Conservation (phyloP, 2,888 invertebrate genomes). For the Artemia sp. region DNA sequence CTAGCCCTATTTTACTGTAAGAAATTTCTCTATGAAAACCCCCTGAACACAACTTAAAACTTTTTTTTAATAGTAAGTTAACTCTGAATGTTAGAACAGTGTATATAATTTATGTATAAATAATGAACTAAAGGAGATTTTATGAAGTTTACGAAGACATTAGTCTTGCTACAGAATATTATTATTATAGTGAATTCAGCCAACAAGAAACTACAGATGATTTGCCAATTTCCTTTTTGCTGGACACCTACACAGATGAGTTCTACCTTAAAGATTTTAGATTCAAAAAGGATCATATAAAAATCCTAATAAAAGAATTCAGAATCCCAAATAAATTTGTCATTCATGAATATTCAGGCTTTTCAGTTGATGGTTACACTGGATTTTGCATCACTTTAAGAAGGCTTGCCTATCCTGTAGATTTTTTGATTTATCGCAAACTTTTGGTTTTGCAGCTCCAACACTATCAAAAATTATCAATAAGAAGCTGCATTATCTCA, state of each 20-base stretch:
- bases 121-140: neutral
- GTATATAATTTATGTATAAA: neutral
- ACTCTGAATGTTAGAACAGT: too few species aligned
- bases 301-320: neutral
- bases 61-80: too few species aligned
- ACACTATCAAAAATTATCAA: conserved; percentile 13
- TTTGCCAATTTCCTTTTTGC: neutral
- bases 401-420: conserved; percentile 10
- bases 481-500: neutral
- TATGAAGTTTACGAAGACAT: conserved; percentile 10
- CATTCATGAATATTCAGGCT: neutral
- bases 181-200: neutral
- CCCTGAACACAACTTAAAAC: too few species aligned
- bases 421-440: conserved; percentile 4
- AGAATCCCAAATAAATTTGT: neutral
- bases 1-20: too few species aligned
- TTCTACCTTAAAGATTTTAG: neutral
- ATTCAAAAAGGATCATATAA: neutral
- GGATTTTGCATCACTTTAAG: neutral
- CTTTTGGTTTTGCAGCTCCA: neutral
- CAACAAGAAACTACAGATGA: neutral
- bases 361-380: neutral
- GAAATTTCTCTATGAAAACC: too few species aligned
- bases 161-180: neutral
- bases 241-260: neutral